A percentile compares a stretch with the other conserved stretches of the same genome.
These are phyloP conservation scores for Chromis chromis DNA, from an alignment of 2,797 vertebrate species.

Conservation along the genomic window DNA sequence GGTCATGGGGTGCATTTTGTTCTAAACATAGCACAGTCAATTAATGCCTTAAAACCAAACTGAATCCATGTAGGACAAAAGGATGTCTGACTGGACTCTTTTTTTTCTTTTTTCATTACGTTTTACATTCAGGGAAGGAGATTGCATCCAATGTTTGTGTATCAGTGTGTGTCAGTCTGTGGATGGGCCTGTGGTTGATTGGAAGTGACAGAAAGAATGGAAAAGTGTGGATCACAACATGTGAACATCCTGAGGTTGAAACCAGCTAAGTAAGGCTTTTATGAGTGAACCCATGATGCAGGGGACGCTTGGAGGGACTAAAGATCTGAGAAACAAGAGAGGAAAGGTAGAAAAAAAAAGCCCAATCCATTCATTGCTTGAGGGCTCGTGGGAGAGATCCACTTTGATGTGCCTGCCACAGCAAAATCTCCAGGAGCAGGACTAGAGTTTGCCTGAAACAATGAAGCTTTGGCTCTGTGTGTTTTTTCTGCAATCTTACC, in stretches of 20 bases:
- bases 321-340: conserved; percentile 64
- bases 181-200: conserved; percentile 26
- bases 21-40: conserved; percentile 70
- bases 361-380: conserved; percentile 50
- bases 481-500: conserved; percentile 29
- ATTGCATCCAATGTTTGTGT: conserved; percentile 25
- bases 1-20: conserved; percentile 44
- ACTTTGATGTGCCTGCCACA: conserved; percentile 76
- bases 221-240: conserved; percentile 27
- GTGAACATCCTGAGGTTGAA: conserved; percentile 37
- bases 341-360: conserved; percentile 52
- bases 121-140: conserved; percentile 49
- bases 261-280: conserved; percentile 42
- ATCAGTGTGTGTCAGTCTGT: conserved; percentile 13
- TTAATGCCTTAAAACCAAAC: conserved; percentile 78
- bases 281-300: conserved; percentile 26
- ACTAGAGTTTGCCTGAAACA: conserved; percentile 53
- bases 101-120: conserved; percentile 8
- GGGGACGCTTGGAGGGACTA: conserved; percentile 40
- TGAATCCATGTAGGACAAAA: conserved; percentile 24
- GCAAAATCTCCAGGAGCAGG: conserved; percentile 59
- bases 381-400: conserved; percentile 67
- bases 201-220: conserved; percentile 31
- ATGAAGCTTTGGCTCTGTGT: conserved; percentile 35
- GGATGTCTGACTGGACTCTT: conserved; percentile 22